Conservation (phyloP, 2,797 vertebrate species). For the Trematomus bernacchii region DNA sequence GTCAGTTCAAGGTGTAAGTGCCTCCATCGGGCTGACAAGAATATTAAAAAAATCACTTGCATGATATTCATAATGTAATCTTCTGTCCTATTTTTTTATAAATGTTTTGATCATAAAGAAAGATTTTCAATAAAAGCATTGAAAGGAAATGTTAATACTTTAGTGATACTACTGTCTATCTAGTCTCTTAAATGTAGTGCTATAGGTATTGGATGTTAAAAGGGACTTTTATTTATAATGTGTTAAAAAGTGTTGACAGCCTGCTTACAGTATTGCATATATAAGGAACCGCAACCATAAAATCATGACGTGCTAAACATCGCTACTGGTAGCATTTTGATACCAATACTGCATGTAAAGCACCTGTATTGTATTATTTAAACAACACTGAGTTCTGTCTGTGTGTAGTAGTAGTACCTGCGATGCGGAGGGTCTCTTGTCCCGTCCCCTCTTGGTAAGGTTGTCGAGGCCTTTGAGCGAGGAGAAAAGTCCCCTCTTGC, state of each 20-base stretch:
- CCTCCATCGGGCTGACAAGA: constrained; percentile 15
- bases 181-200: too few species aligned
- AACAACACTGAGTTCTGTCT: not conserved
- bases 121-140: too few species aligned
- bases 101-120: too few species aligned
- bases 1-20: constrained; percentile 29
- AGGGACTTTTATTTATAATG: too few species aligned
- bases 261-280: too few species aligned
- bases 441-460: constrained; percentile 89
- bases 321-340: not conserved
- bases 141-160: too few species aligned
- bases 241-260: too few species aligned
- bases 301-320: not conserved
- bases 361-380: not conserved
- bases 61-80: constrained; percentile 1
- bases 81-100: not conserved
- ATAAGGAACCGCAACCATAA: too few species aligned
- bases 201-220: too few species aligned
- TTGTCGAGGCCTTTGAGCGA: constrained; percentile 94
- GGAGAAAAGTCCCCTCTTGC: constrained; percentile 93
- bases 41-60: not conserved
- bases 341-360: not conserved
- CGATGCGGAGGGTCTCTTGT: constrained; percentile 90
- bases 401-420: constrained; percentile 82
- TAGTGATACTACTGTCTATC: too few species aligned